These are phyloP conservation scores for Gallinago solitaria DNA, from an alignment of 2,797 vertebrate genomes.

Conservation along the genomic window DNA sequence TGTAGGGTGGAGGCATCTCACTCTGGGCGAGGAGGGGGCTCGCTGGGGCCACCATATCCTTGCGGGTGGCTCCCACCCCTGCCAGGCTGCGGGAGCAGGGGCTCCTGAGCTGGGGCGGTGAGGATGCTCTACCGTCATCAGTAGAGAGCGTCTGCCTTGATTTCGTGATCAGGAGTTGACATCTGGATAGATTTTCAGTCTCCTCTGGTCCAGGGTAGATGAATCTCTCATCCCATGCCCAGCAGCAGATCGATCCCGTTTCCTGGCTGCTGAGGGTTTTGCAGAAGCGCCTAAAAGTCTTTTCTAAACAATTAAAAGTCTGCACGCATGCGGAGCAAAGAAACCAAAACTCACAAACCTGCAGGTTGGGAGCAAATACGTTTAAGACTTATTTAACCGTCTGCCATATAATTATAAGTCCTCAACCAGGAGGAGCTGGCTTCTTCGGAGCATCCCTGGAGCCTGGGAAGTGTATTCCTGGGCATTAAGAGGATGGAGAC, in stretches of 20 bases:
- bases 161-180: background rate
- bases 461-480: background rate
- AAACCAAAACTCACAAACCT: background rate
- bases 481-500: fast-evolving
- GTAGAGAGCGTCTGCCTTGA: background rate
- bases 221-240: background rate
- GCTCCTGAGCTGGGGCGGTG: too few species aligned
- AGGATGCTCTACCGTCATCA: fast-evolving
- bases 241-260: constrained; percentile 5
- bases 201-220: background rate
- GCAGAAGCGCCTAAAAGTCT: background rate
- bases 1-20: background rate
- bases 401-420: background rate
- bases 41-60: fast-evolving
- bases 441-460: background rate
- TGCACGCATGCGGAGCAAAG: fast-evolving
- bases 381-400: fast-evolving
- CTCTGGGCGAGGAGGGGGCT: background rate
- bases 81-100: background rate
- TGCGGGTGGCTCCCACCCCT: background rate
- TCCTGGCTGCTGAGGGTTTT: background rate
- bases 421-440: background rate
- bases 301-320: background rate
- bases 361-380: background rate
- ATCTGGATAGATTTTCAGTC: constrained; percentile 28